A percentile compares a stretch with the other conserved stretches of the same genome.
Conservation (phyloP, 2,797 vertebrate species). For the Arrhamphus sclerolepis region DNA sequence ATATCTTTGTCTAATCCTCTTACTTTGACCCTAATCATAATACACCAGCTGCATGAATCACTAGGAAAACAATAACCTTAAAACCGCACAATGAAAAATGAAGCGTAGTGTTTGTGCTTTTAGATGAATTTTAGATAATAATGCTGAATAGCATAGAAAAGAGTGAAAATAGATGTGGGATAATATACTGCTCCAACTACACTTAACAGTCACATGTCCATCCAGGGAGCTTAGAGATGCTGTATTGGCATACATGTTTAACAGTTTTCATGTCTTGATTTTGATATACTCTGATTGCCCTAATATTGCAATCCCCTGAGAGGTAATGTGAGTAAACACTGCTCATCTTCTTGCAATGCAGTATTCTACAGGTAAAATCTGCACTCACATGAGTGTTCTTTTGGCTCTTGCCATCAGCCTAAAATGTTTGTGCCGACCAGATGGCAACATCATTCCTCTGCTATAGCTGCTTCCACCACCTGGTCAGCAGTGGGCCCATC, state of each 20-base stretch:
- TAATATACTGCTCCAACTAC: conserved; percentile 33
- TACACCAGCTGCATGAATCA: conserved; percentile 51
- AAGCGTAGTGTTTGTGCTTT: not conserved
- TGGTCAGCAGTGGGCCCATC: too few relatives aligned
- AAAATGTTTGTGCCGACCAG: too few relatives aligned
- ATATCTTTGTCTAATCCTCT: conserved; percentile 76
- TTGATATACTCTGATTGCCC: too few relatives aligned
- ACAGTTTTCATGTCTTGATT: too few relatives aligned
- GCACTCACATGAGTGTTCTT: too few relatives aligned
- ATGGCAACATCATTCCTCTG: too few relatives aligned
- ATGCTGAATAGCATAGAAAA: not conserved
- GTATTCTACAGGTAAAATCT: too few relatives aligned
- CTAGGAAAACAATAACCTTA: conserved; percentile 17
- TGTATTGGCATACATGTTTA: conserved; percentile 4
- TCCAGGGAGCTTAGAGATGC: conserved; percentile 22
- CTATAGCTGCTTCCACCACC: too few relatives aligned
- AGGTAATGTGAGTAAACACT: too few relatives aligned
- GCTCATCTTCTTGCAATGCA: too few relatives aligned
- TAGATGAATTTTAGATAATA: not conserved
- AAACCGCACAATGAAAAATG: conserved; percentile 27
- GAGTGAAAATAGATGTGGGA: conserved; percentile 15
- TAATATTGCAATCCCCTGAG: too few relatives aligned
- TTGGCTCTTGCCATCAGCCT: too few relatives aligned
- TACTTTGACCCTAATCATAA: conserved; percentile 72
- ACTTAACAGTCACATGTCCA: conserved; percentile 20